phyloP scores from a whole-genome alignment of 2,113 vertebrate species.

The Mionectes macconnelli region DNA sequence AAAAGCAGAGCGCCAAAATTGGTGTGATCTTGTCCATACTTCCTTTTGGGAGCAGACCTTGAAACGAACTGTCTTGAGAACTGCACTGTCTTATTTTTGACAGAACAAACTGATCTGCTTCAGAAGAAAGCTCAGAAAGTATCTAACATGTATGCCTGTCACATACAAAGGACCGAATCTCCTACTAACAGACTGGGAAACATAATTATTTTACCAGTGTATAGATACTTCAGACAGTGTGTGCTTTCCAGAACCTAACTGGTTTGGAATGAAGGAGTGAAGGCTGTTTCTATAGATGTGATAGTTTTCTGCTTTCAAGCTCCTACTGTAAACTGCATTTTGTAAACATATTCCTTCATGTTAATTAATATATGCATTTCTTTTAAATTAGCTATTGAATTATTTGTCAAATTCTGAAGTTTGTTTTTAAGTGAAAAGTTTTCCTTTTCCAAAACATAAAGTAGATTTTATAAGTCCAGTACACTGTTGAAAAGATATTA shows the following conservation, averaged over 20 bases:
- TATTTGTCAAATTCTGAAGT: not conserved
- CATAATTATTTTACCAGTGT: not conserved
- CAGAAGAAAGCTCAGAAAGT: not conserved
- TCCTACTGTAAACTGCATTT: not conserved
- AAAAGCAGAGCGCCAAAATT: not conserved
- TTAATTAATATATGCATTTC: not conserved
- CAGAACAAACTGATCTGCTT: not conserved
- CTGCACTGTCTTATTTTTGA: not conserved
- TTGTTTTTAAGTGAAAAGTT: not conserved
- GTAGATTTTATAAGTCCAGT: not conserved
- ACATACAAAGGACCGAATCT: not conserved
- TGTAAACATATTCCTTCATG: not conserved
- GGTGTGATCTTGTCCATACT: conserved; percentile 3
- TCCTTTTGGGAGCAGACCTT: not conserved
- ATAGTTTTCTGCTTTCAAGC: not conserved
- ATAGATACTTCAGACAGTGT: not conserved
- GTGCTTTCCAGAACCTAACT: not conserved
- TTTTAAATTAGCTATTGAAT: not conserved
- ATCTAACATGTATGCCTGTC: not conserved
- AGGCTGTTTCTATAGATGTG: not conserved
- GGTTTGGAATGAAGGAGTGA: not conserved
- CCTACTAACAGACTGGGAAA: not conserved
- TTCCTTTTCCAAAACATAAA: not conserved
- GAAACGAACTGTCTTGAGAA: conserved; percentile 4
- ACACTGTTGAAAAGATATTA: not conserved